Evolutionary conservation across 2,888 invertebrate genomes (phyloP).

Genomic region (Caenorhabditis panamensis): DNA sequence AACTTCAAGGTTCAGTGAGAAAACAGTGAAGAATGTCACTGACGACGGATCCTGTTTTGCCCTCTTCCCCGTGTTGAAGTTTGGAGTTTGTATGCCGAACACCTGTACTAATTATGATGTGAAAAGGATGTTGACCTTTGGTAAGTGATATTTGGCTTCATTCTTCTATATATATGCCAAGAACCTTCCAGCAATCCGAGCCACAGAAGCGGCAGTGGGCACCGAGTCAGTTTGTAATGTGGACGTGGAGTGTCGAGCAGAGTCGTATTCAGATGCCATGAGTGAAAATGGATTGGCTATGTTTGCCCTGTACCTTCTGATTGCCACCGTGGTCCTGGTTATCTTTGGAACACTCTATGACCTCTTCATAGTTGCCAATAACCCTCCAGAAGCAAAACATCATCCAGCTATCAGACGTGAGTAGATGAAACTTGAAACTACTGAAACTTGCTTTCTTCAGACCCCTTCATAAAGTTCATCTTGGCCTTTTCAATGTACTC

Average conservation of each 20-base stretch:
- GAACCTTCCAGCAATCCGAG: conserved; percentile 74
- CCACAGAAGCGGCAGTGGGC: conserved; percentile 73
- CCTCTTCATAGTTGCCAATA: conserved; percentile 72
- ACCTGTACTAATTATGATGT: conserved; percentile 81
- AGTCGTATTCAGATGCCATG: conserved; percentile 73
- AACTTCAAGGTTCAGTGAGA: conserved; percentile 30
- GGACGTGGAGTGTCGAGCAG: conserved; percentile 77
- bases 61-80: conserved; percentile 78
- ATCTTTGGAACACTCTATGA: conserved; percentile 80
- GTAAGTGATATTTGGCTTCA: too few species aligned
- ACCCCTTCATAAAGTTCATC: conserved; percentile 68
- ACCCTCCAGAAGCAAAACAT: conserved; percentile 17
- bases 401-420: conserved; percentile 39
- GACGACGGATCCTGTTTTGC: conserved; percentile 79
- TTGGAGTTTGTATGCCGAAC: conserved; percentile 81
- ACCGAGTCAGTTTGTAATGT: conserved; percentile 78
- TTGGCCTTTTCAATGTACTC: conserved; percentile 84
- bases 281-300: conserved; percentile 72
- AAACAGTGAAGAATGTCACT: conserved; percentile 29
- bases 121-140: conserved; percentile 75
- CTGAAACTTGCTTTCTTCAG: conserved; percentile 57
- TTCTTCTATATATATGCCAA: too few species aligned
- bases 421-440: too few species aligned
- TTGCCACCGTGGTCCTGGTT: conserved; percentile 73
- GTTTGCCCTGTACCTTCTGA: conserved; percentile 72